Base-by-base conservation (phyloP, 2,888 invertebrate genomes). In the Dugesia japonica region DNA sequence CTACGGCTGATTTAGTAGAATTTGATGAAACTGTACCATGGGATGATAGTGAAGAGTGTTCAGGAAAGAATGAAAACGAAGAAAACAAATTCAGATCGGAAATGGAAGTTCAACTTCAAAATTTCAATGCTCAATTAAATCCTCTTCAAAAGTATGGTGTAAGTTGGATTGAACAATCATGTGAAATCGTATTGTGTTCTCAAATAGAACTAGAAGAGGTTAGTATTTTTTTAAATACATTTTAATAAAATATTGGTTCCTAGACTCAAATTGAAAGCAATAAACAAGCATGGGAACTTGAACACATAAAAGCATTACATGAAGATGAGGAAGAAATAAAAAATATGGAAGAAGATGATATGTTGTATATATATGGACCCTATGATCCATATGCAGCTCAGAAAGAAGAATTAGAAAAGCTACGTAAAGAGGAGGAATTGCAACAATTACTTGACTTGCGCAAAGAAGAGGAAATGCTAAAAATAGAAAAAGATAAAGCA, bases 131-230 rank as follows among this genome's bases (percentile, higher is more conserved):
- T 42, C 86, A 97, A 94, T 86, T 97, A 79, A 90, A 90, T 33
- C 92, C 94, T 0, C 90, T 98, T 79, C 97, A 98, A 86, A 89
- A 90, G 76, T 97, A 94, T 86, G 97, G 97, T 20, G 91, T 97
- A 89, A 88, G 89, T 27, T 90, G 92, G 82, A 90, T 95, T 81
- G 97, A 97, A 86, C 38, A 38, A 38, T 38, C 38, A 17, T 38
- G 9, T 38, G 38, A 38, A 38, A 38, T 13, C 17, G 38, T 38
- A 13, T 38, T 38, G 17, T 38, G 38, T 38, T 38, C 38, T 38
- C 38, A 38, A 38, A 9, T 38, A 17, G 38, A 13, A 13, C 38
- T 13, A 38, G 38, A 38, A 38, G 38, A 38, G 17, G 38, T 38
- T 13, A 13, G 38, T 13, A n/a, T n/a, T n/a, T n/a, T n/a, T n/a